Evolutionary conservation across 2,797 vertebrate species (phyloP).

Genomic region (Falco rusticolus): DNA sequence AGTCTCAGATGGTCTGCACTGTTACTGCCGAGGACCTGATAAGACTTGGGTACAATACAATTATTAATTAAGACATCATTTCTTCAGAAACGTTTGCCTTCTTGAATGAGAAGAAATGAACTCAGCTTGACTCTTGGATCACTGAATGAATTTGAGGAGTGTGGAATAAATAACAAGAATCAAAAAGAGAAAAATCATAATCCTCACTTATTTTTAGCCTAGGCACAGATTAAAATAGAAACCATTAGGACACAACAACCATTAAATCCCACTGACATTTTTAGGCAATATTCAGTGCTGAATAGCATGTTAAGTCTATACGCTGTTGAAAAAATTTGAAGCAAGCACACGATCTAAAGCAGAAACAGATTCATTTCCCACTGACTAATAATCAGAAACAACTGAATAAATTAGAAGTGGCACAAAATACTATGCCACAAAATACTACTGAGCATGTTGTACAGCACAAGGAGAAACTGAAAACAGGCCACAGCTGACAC

Average conservation of each 20-base stretch:
- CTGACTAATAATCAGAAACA: slow-evolving; percentile 5
- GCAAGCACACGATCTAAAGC: neutral
- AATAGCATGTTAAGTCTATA: neutral
- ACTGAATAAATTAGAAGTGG: neutral
- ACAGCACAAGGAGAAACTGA: neutral
- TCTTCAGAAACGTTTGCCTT: neutral
- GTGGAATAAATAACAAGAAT: slow-evolving; percentile 11
- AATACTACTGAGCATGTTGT: neutral
- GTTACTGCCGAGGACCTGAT: neutral
- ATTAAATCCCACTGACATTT: slow-evolving; percentile 1
- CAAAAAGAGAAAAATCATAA: neutral
- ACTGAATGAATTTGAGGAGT: neutral
- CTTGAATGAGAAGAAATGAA: neutral
- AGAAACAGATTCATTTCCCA: neutral
- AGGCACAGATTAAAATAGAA: neutral
- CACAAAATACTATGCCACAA: neutral
- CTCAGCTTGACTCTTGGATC: neutral
- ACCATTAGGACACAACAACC: neutral
- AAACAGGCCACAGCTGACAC: neutral
- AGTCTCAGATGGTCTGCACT: neutral
- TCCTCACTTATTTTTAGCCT: neutral
- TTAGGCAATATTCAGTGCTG: slow-evolving; percentile 5
- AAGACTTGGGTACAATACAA: neutral
- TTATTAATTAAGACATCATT: slow-evolving; percentile 24
- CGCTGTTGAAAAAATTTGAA: neutral